phyloP scores from a whole-genome alignment of 2,113 vertebrate genomes.

The Dromiciops gliroides region DNA sequence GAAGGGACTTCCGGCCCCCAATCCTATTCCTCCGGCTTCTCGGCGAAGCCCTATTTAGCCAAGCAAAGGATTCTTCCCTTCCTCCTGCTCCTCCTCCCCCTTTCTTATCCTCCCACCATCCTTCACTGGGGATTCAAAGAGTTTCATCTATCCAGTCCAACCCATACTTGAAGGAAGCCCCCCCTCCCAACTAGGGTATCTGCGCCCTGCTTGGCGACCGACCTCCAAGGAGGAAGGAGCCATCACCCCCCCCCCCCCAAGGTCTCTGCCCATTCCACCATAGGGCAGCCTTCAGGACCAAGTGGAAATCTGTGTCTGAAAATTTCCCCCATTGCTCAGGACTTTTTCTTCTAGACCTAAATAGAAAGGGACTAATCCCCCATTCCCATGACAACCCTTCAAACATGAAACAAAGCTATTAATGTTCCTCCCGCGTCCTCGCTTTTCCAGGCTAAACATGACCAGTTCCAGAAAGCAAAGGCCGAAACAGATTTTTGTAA shows the following conservation, averaged over 20 bases:
- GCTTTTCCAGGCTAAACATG: neutral
- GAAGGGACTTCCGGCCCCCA: neutral
- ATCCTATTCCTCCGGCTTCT: neutral
- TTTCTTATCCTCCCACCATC: neutral
- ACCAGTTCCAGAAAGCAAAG: neutral
- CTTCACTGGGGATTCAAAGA: neutral
- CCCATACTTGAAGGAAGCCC: too few relatives aligned
- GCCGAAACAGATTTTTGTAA: neutral
- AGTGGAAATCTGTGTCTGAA: neutral
- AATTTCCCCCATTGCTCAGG: neutral
- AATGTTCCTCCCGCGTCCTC: neutral
- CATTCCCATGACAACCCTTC: neutral
- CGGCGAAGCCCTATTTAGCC: neutral
- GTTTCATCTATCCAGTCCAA: too few relatives aligned
- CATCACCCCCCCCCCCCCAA: too few relatives aligned
- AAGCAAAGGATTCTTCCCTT: neutral
- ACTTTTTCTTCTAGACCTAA: neutral
- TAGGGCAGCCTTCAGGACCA: neutral
- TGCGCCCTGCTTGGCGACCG: neutral
- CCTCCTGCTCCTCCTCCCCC: neutral
- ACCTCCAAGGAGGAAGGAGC: too few relatives aligned
- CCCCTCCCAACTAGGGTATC: neutral
- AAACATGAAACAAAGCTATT: neutral
- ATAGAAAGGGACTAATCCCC: neutral
- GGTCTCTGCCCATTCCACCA: neutral